Evolutionary conservation across 2,797 vertebrate genomes (phyloP), one percentile per base, ranked within the genome.

Genomic region (Notoglanidium macrostoma): DNA sequence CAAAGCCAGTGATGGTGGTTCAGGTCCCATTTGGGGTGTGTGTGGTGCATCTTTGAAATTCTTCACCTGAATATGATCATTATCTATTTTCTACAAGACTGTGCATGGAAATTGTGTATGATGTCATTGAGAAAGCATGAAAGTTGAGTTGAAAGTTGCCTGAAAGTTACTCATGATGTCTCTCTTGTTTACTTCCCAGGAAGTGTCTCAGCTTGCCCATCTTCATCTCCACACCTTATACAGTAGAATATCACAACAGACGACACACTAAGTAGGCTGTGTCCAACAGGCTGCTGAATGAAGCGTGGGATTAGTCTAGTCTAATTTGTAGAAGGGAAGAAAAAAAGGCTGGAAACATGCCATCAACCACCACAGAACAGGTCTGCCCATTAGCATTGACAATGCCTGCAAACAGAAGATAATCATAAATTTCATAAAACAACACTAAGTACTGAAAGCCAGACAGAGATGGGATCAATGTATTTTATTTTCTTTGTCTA

Each of bases 1-100:
- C 89, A 91, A 89, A 92, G 86, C 88, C 89, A 91, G 89, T 89
- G 90, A 91, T 90, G 89, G 89, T 90, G 89, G 89, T 92, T 92
- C 88, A 89, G 87, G 88, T 90, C 86, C 86, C 86, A 88, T 88
- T 73, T 91, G 88, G 88, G 87, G 78, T 89, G 9, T 15, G 68
- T 35, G 17, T 72, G 44, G 21, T 49, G 10, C n/a, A 32, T 76
- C 12, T 54, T 10, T 76, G 73, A 76, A 54, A 54, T 17, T 15
- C 29, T 76, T 51, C 2, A 77, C 49, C n/a, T 21, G n/a, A 76
- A 76, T 76, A 17, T 74, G 14, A 54, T 54, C 26, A n/a, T 51
- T 11, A 57, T 10, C 0, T 11, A 1, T 21, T 81, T 29, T 46
- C 35, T 54, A 32, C 63, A 68, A 83, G 63, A 51, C 15, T 51